Conservation (phyloP, 2,797 vertebrate species). For the Borostomias antarcticus region DNA sequence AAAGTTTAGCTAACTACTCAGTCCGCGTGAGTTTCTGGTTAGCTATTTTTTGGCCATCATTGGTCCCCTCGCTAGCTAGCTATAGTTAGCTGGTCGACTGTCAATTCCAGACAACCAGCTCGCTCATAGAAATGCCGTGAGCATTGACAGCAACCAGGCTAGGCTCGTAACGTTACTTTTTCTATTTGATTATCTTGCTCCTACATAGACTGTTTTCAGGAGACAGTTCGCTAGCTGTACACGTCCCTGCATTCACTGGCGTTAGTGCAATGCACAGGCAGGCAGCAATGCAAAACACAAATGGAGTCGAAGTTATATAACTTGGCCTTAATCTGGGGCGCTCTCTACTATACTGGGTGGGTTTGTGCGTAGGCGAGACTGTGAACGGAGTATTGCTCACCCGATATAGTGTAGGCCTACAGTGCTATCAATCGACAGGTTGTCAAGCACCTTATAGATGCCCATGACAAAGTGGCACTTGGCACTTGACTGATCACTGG, state of each 20-base stretch:
- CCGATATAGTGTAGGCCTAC: slow-evolving; percentile 11
- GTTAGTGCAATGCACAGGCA: slow-evolving; percentile 34
- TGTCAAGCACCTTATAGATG: slow-evolving; percentile 4
- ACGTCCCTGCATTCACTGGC: not conserved
- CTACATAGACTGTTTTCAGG: no score
- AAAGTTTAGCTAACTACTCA: no score
- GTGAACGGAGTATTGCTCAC: slow-evolving; percentile 29
- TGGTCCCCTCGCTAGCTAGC: not conserved
- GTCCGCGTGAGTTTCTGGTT: no score
- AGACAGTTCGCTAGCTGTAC: not conserved
- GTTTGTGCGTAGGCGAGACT: slow-evolving; percentile 55
- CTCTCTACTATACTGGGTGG: slow-evolving; percentile 57
- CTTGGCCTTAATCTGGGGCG: slow-evolving; percentile 77
- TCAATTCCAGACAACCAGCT: not conserved
- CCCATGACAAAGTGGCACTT: no score
- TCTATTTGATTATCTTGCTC: not conserved
- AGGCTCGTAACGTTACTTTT: not conserved
- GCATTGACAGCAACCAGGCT: no score
- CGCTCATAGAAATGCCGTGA: not conserved
- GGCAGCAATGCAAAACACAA: slow-evolving; percentile 54
- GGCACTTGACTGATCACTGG: no score
- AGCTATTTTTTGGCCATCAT: not conserved
- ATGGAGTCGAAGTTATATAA: slow-evolving; percentile 78
- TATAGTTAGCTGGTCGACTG: not conserved
- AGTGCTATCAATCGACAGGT: slow-evolving; percentile 3